Evolutionary conservation across 35 echinoderm and acorn worm species (phyloP).

Genomic region (Nesometra sesokonis): DNA sequence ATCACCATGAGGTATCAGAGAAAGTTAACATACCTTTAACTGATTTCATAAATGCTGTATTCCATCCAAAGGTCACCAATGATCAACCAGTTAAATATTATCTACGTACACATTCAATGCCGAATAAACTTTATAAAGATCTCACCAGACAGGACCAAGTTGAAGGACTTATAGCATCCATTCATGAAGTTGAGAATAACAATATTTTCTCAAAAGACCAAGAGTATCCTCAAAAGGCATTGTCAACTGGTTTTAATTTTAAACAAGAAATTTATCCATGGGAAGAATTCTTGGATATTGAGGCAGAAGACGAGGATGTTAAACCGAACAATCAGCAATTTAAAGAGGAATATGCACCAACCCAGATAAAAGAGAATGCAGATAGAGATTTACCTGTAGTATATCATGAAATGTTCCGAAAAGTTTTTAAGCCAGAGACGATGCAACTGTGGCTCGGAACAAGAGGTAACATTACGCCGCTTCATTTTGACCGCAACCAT

Average conservation of each 20-base stretch:
- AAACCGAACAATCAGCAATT: background rate
- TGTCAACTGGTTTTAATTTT: background rate
- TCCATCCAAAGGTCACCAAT: background rate
- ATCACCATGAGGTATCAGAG: background rate
- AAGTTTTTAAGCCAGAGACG: conserved; percentile 10
- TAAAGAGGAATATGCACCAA: background rate
- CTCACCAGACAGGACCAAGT: background rate
- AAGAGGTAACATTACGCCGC: conserved; percentile 26
- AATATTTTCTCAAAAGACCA: background rate
- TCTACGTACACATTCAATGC: conserved; percentile 34
- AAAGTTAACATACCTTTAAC: background rate
- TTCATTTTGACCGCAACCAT: conserved; percentile 42
- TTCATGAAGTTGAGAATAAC: background rate
- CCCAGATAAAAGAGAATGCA: background rate
- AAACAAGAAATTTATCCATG: background rate
- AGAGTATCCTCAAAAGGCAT: background rate
- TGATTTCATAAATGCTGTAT: background rate
- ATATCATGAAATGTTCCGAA: background rate
- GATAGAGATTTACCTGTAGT: background rate
- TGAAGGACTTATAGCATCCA: background rate
- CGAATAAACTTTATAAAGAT: conserved; percentile 9
- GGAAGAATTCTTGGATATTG: background rate
- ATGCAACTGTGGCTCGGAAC: conserved; percentile 47
- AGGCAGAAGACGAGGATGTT: background rate
- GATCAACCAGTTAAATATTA: conserved; percentile 2